Evolutionary conservation across 2,113 vertebrate genomes (phyloP), one percentile per base, ranked within the genome.

Genomic region (Myrmecophaga tridactyla): DNA sequence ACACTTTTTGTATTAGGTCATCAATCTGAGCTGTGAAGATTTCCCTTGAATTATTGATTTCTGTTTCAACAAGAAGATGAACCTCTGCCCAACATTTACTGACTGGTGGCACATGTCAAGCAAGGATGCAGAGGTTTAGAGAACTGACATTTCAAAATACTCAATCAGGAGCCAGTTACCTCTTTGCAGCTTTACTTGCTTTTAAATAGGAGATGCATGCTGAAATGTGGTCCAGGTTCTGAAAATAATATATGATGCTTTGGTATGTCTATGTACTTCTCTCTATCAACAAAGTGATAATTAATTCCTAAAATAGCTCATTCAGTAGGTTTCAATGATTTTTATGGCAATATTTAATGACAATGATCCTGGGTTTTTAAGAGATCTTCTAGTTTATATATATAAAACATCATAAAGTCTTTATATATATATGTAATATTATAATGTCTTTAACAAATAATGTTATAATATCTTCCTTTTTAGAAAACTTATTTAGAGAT

Each of bases 21-120:
- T 96, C 96, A 70, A 41, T 95, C 89, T 83, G 85, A 94, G 96
- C 41, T 88, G 43, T 65, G 94, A 89, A 93, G 91, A 88, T 87
- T 80, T 92, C 34, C 34, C 39, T 89, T 75, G 29, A 89, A 36
- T 86, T 94, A 89, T 46, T 92, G 91, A 95, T 83, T 94, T 96
- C 81, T 78, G 43, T 88, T 94, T 77, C 89, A 95, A 85, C 14
- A 81, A 53, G 36, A 96, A 70, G 76, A 87, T 80, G 90, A 95
- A 73, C 3, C 36, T n/a, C 78, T 53, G 65, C 46, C n/a, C 31
- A 39, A 8, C 67, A 95, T 76, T 96, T 94, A 69, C 67, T 17
- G 18, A 27, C 77, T 83, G n/a, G 36, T n/a, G 86, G 96, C 73
- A 89, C 62, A 89, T n/a, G 67, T 90, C 39, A 93, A 94, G n/a